Conservation (phyloP, 2,888 invertebrate genomes). For the Epiblema foenella region DNA sequence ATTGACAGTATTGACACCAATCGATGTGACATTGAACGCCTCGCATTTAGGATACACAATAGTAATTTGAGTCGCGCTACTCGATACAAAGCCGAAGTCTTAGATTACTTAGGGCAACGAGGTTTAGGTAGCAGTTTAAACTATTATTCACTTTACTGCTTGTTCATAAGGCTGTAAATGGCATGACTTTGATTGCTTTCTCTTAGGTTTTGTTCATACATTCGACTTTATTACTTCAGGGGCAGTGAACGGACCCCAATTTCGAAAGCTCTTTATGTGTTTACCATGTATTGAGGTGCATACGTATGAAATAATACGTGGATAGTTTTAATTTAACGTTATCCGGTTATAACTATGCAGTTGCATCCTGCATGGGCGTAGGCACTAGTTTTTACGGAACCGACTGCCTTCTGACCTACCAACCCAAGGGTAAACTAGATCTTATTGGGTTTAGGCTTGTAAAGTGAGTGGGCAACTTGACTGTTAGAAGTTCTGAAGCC, state of each 20-base stretch:
- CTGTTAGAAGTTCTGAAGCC: too few species aligned
- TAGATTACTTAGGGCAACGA: constrained; percentile 50
- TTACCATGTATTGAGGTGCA: background rate
- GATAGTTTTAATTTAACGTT: background rate
- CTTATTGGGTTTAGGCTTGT: too few species aligned
- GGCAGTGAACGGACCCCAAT: background rate
- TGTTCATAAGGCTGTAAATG: background rate
- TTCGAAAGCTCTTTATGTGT: background rate
- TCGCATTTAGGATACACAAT: constrained; percentile 44
- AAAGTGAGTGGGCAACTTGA: too few species aligned
- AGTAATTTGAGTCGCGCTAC: constrained; percentile 52
- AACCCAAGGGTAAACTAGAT: too few species aligned
- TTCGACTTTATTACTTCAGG: background rate
- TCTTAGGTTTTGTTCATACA: constrained; percentile 3
- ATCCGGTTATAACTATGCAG: too few species aligned
- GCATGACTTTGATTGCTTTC: background rate
- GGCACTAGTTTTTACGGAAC: too few species aligned
- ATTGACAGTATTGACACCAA: constrained; percentile 23
- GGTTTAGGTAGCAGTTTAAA: constrained; percentile 2
- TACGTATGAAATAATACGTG: background rate
- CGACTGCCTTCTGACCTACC: too few species aligned
- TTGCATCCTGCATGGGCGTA: too few species aligned
- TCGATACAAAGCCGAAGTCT: constrained; percentile 56
- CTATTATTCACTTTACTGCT: background rate
- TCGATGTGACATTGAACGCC: constrained; percentile 32